Evolutionary conservation across 2,797 vertebrate genomes (phyloP), one percentile per base, ranked within the genome.

Genomic region (Gymnoscopelus microlampas): DNA sequence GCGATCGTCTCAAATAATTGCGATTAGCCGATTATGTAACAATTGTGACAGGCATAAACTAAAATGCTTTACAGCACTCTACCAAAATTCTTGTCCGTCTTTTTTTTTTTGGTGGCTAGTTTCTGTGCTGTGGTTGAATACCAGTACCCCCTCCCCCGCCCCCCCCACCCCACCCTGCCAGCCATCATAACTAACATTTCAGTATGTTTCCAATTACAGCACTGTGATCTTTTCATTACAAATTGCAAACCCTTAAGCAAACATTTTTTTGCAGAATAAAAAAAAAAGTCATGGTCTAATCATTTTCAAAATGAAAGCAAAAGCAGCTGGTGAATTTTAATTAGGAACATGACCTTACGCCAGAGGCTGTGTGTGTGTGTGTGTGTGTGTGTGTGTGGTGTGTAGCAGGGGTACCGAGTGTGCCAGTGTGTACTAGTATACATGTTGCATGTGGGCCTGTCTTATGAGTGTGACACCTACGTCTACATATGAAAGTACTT

Each of bases 231-330:
- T 93, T 94, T 92, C 89, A 91, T 93, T 89, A 90, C 88, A 93
- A 92, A 91, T 87, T 93, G 89, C 88, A 93, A 90, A 91, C 92
- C 93, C 90, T 72, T 85, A 92, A 95, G 86, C 89, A 94, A 94
- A 92, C 92, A 88, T 92, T 94, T 92, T 87, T 93, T 91, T 74
- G 89, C 74, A 68, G 79, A 78, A 80, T 68, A 77, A 75, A 69
- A 66, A 62, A 90, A 74, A 76, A 90, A 92, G 88, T 91, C 87
- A 93, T 92, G 92, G 92, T 93, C 93, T 93, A 94, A 94, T 94
- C 86, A 94, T 94, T 93, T 93, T 91, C 83, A 87, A 95, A 93
- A 90, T 90, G 73, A 94, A 95, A 95, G 89, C 89, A 92, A 94
- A 92, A 94, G 91, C 93, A 95, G 90, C 91, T 94, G 92, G 83